Percentiles rank a stretch among this genome's conserved stretches.
Conservation (phyloP, 2,888 invertebrate genomes). For the Caenorhabditis sp. region DNA sequence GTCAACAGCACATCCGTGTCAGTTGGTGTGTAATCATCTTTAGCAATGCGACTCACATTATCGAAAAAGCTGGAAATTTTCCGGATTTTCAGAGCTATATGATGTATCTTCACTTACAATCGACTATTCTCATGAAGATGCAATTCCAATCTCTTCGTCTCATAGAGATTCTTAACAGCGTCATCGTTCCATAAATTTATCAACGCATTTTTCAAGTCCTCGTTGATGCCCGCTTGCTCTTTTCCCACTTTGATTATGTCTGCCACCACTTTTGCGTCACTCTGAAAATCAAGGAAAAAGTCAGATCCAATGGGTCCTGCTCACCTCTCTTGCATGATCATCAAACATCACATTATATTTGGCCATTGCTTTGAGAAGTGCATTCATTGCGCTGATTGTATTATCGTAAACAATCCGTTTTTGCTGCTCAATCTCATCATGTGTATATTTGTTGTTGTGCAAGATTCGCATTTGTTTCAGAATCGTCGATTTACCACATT, state of each 20-base stretch:
- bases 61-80: constrained; percentile 62
- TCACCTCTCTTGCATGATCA: constrained; percentile 53
- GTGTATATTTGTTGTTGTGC: constrained; percentile 61
- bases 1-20: constrained; percentile 65
- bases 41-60: constrained; percentile 57
- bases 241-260: constrained; percentile 54
- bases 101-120: constrained; percentile 40
- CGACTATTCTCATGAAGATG: constrained; percentile 65
- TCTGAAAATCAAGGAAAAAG: constrained; percentile 45
- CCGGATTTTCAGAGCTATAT: neutral
- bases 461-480: constrained; percentile 69
- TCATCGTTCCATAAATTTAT: constrained; percentile 53
- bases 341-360: constrained; percentile 51
- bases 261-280: constrained; percentile 56
- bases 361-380: constrained; percentile 61
- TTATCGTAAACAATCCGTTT: constrained; percentile 62
- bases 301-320: too few relatives aligned
- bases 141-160: constrained; percentile 47
- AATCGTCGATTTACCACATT: constrained; percentile 67
- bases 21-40: constrained; percentile 56
- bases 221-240: constrained; percentile 57
- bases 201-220: constrained; percentile 56
- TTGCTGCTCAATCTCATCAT: constrained; percentile 43
- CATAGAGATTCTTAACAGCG: constrained; percentile 40
- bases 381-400: constrained; percentile 64